Evolutionary conservation across 2,113 vertebrate species (phyloP), one percentile per base, ranked within the genome.

Genomic region (Indicator indicator): DNA sequence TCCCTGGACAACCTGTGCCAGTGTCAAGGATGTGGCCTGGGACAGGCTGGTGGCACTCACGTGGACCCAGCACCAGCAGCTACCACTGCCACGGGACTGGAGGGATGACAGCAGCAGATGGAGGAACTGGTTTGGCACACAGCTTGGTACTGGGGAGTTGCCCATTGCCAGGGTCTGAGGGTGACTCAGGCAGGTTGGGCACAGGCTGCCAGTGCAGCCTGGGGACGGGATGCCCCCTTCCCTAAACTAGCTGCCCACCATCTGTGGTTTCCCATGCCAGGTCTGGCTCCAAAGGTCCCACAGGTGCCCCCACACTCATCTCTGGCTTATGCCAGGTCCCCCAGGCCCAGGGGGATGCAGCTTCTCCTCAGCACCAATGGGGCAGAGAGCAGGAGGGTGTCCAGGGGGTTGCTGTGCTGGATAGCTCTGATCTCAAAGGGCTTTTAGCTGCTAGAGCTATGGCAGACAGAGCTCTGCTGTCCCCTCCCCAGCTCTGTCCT

Each of bases 281-380:
- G 15, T 6, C 38, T 2, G 21, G 2, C 14, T 40, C 69, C 28
- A 15, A 3, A 65, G 2, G 28, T 6, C 48, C 72, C 59, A 1
- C 18, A 9, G 21, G 4, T 11, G 6, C 7, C 8, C 28, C 11
- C 4, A 0, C 0, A 1, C 1, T 32, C 36, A 27, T 1, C 42
- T 4, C 72, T 6, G 60, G 33, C 64, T 52, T 48, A 21, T 8
- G n/a, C 74, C 85, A 6, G 3, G 9, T 21, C 32, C 30, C 56
- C 8, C 0, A 0, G 9, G 0, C 1, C 4, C 0, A 0, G 21
- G n/a, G 18, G 46, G 19, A 9, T 33, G 46, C 1, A 24, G 33
- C 2, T 42, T 74, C 73, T 19, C 28, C 4, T 3, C 68, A 15
- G 79, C 55, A 4, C 13, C 0, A 10, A 11, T 2, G 62, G n/a